Percentiles rank a stretch among this genome's conserved stretches.
Evolutionary conservation across 2,797 vertebrate genomes (phyloP).

Genomic region (Trematomus bernacchii): DNA sequence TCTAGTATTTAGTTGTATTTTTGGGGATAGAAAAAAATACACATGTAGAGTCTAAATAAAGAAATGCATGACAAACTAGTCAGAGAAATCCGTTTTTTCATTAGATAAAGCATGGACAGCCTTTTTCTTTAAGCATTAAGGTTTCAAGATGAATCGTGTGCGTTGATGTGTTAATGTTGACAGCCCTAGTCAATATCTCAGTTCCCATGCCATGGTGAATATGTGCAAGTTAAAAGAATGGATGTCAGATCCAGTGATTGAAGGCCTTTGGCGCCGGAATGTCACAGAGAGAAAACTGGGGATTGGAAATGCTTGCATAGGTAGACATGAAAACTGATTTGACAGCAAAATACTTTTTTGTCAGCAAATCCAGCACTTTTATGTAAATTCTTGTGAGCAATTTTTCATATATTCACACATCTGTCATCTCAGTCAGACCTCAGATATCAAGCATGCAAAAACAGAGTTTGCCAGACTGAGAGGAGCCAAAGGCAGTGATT

Average conservation of each 20-base stretch:
- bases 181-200: no score
- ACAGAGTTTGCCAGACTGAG: constrained; percentile 47
- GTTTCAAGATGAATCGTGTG: no score
- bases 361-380: constrained; percentile 74
- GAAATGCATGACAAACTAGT: no score
- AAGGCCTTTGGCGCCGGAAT: constrained; percentile 47
- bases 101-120: no score
- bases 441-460: constrained; percentile 64
- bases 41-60: no score
- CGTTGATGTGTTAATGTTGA: no score
- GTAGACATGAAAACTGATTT: constrained; percentile 74
- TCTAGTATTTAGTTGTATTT: no score
- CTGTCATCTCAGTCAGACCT: constrained; percentile 72
- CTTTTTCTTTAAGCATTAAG: no score
- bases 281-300: constrained; percentile 52
- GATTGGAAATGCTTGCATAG: constrained; percentile 68
- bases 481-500: constrained; percentile 56
- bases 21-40: no score
- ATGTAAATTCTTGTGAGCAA: constrained; percentile 73
- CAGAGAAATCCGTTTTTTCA: no score
- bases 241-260: constrained; percentile 67
- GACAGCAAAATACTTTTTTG: constrained; percentile 65
- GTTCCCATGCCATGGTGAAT: constrained; percentile 60
- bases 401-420: constrained; percentile 76
- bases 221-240: constrained; percentile 58